phyloP scores from a whole-genome alignment of 1,140 invertebrate genomes.

The Drosophila nebulosa region DNA sequence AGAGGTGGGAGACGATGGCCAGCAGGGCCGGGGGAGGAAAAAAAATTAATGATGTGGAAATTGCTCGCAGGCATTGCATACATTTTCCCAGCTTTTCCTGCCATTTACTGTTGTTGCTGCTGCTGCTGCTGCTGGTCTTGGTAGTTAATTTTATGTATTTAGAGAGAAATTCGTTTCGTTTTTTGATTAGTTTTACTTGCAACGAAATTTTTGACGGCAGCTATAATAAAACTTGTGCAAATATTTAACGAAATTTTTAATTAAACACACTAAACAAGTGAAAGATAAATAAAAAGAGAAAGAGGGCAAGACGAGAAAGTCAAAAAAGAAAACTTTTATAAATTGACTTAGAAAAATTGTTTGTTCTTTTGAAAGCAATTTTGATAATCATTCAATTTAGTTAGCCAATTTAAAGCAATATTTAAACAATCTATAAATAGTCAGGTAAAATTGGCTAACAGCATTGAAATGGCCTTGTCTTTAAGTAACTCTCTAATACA shows the following conservation, averaged over 20 bases:
- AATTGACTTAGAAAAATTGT: neutral
- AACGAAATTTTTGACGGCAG: neutral
- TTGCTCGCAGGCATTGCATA: slow-evolving; percentile 53
- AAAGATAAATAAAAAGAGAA: neutral
- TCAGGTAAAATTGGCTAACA: too few species aligned
- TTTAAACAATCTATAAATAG: too few species aligned
- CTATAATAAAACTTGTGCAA: neutral
- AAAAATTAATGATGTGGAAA: slow-evolving; percentile 73
- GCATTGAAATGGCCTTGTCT: too few species aligned
- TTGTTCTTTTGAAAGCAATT: neutral
- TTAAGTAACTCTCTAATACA: too few species aligned
- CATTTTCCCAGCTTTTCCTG: slow-evolving; percentile 9
- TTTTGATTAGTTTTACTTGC: slow-evolving; percentile 43
- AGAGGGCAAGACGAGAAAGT: neutral
- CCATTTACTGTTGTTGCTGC: neutral
- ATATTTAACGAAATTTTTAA: neutral
- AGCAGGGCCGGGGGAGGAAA: neutral
- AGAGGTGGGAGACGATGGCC: too few species aligned
- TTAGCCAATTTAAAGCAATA: too few species aligned
- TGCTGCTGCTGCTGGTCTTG: neutral
- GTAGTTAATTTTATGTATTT: slow-evolving; percentile 47
- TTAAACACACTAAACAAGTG: neutral
- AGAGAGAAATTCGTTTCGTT: neutral
- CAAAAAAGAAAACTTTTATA: neutral
- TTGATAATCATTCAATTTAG: neutral